A percentile compares a stretch with the other conserved stretches of the same genome.
Evolutionary conservation across 2,888 invertebrate genomes (phyloP).

Genomic region (Tetragonisca angustula): DNA sequence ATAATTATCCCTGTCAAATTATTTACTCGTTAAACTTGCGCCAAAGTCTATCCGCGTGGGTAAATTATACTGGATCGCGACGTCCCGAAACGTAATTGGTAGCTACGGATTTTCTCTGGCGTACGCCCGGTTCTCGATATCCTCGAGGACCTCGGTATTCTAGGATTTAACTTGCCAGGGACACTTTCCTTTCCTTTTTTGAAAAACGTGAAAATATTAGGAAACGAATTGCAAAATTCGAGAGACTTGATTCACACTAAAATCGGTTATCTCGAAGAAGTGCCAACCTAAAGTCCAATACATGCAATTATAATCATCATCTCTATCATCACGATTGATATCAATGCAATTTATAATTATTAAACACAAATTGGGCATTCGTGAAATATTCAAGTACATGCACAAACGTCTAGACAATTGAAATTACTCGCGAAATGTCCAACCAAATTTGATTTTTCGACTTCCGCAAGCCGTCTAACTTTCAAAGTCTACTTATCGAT

Average conservation of each 20-base stretch:
- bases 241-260: too few species aligned
- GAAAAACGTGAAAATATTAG: too few species aligned
- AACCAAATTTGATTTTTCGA: neutral
- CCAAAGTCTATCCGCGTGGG: neutral
- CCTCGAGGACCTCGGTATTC: too few species aligned
- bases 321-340: too few species aligned
- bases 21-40: conserved; percentile 42
- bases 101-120: neutral
- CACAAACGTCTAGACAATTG: too few species aligned
- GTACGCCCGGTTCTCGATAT: neutral
- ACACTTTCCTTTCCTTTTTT: neutral
- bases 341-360: too few species aligned
- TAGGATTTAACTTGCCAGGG: neutral
- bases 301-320: too few species aligned
- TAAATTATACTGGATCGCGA: conserved; percentile 13
- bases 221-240: too few species aligned
- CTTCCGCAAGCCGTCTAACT: neutral
- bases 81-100: neutral
- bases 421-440: neutral
- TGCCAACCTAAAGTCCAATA: too few species aligned
- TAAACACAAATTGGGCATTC: too few species aligned
- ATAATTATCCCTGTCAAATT: conserved; percentile 36
- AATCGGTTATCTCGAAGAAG: too few species aligned
- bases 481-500: neutral
- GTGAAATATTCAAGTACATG: too few species aligned